phyloP scores from a whole-genome alignment of 1,140 invertebrate species.

The Dolichoris vasculosae region DNA sequence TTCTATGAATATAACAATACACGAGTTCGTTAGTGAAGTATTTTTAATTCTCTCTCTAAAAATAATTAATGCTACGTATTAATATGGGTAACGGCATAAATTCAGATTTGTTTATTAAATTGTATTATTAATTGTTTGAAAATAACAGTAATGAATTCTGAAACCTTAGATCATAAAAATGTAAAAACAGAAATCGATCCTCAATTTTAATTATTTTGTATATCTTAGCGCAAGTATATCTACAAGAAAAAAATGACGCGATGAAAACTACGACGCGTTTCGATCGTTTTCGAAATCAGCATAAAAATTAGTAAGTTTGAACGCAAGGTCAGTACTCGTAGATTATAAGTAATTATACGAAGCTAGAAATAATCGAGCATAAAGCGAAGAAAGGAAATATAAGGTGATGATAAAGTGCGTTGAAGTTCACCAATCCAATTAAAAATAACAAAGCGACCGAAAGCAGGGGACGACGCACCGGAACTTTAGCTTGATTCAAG shows the following conservation, averaged over 20 bases:
- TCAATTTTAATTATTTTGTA: too few relatives aligned
- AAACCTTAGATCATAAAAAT: too few relatives aligned
- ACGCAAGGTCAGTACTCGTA: neutral
- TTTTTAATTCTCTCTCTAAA: neutral
- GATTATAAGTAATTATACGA: neutral
- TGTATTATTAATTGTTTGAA: neutral
- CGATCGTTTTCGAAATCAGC: too few relatives aligned
- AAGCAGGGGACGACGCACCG: neutral
- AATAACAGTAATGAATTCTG: too few relatives aligned
- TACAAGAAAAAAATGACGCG: too few relatives aligned
- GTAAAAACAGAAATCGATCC: too few relatives aligned
- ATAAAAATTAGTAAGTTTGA: too few relatives aligned
- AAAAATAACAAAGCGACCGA: conserved; percentile 45
- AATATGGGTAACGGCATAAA: neutral
- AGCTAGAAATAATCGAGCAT: neutral
- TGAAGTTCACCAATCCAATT: conserved; percentile 34
- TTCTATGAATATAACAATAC: neutral
- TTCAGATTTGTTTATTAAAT: neutral
- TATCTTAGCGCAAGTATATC: too few relatives aligned
- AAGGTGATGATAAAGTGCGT: neutral
- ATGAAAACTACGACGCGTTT: too few relatives aligned
- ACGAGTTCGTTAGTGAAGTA: neutral
- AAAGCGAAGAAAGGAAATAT: neutral
- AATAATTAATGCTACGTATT: neutral
- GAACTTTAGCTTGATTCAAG: neutral